Evolutionary conservation across 1,140 invertebrate genomes (phyloP).

Genomic region (Drosophila kepulauana): DNA sequence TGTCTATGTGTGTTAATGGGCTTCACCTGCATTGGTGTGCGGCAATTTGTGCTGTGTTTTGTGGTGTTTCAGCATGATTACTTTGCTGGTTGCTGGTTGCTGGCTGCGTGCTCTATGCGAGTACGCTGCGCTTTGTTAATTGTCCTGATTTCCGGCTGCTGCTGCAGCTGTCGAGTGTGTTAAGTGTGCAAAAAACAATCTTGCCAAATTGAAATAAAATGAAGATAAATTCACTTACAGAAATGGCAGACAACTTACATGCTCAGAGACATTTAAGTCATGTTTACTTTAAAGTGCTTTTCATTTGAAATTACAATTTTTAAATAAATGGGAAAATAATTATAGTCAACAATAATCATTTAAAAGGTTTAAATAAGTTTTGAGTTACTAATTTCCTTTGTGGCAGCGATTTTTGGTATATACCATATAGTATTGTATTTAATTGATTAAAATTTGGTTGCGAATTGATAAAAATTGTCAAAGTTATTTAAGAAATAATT

Average conservation of each 20-base stretch:
- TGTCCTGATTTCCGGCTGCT: conserved; percentile 41
- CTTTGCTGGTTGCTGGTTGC: conserved; percentile 15
- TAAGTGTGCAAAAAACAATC: conserved; percentile 20
- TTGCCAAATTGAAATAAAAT: conserved; percentile 44
- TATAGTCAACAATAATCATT: too few relatives aligned
- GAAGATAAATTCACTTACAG: conserved; percentile 27
- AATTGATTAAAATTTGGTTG: too few relatives aligned
- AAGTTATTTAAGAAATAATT: too few relatives aligned
- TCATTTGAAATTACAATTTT: neutral
- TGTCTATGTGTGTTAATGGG: conserved; percentile 27
- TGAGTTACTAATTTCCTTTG: too few relatives aligned
- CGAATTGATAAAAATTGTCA: too few relatives aligned
- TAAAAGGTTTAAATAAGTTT: too few relatives aligned
- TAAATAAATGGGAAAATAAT: too few relatives aligned
- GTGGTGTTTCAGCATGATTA: conserved; percentile 47
- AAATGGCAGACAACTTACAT: conserved; percentile 2
- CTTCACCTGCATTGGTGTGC: conserved; percentile 28
- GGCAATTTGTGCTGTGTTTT: conserved; percentile 43
- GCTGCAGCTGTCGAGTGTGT: conserved; percentile 18
- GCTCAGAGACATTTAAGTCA: conserved; percentile 9
- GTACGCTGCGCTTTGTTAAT: conserved; percentile 30
- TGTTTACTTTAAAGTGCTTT: neutral
- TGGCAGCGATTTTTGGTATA: too few relatives aligned
- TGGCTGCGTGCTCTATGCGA: neutral
- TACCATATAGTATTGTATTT: too few relatives aligned